phyloP scores from a whole-genome alignment of 2,113 vertebrate genomes.

The Carollia perspicillata region DNA sequence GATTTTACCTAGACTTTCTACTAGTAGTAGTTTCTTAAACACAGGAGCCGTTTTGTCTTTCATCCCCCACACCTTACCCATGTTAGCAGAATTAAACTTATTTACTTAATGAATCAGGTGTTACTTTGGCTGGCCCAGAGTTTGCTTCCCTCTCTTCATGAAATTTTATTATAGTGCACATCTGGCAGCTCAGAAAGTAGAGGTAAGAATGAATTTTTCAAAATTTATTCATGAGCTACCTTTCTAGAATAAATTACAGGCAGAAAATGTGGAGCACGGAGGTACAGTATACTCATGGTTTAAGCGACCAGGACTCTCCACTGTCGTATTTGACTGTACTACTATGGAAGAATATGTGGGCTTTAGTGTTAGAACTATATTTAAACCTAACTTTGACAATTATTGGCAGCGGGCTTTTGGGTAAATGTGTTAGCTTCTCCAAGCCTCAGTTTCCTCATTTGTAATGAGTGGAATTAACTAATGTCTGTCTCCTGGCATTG shows the following conservation, averaged over 20 bases:
- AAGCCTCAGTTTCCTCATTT: conserved; percentile 21
- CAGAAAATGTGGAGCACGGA: not conserved
- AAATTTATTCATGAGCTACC: not conserved
- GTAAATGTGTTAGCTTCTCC: not conserved
- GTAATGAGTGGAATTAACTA: not conserved
- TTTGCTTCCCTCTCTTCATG: not conserved
- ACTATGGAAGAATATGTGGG: not conserved
- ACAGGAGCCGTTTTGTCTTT: not conserved
- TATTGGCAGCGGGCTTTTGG: not conserved
- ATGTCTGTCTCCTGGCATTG: not conserved
- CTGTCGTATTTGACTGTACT: not conserved
- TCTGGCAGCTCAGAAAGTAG: not conserved
- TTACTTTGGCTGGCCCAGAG: not conserved
- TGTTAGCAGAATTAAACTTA: not conserved
- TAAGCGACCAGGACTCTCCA: not conserved
- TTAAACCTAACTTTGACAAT: not conserved
- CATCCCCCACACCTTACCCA: not conserved
- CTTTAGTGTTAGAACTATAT: not conserved
- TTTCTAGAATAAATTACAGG: not conserved
- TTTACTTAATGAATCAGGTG: not conserved
- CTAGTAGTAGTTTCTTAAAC: not conserved
- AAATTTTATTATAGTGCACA: not conserved
- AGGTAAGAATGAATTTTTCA: not conserved
- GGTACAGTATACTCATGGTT: not conserved
- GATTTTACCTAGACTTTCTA: not conserved